Evolutionary conservation across 2,113 vertebrate species (phyloP), one percentile per base, ranked within the genome.

Genomic region (Arvicanthis niloticus): DNA sequence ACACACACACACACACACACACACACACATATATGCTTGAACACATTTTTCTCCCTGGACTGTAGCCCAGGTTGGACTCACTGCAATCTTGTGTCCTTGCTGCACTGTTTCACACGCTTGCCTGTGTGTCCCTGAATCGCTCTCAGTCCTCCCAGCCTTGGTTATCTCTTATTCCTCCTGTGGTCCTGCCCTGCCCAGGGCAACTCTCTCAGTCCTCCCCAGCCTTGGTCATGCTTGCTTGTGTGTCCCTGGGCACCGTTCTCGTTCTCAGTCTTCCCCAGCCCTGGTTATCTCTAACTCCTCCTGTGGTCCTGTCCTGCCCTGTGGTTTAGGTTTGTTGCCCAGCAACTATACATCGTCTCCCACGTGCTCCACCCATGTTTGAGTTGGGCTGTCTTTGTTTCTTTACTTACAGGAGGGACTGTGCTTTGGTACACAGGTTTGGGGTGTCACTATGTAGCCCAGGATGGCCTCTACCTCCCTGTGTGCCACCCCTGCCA

Each of bases 41-140:
- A 48, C 16, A 10, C 67, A 1, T 34, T 29, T 24, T 4, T 4
- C 6, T 0, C 48, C 7, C 84, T n/a, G 3, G 58, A 8, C 17
- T 37, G 1, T 1, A 1, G n/a, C 40, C 40, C 26, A 17, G 76
- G 45, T 11, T 37, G 73, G 58, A 6, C 5, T 13, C 22, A 16
- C 67, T 9, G 60, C 40, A 5, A 9, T 45, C 58, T 21, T 70
- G 42, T 10, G 15, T 45, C 21, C 82, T 37, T n/a, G 73, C 37
- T 34, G 16, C 48, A 4, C 78, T 21, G 34, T 51, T 56, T 56
- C 31, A 56, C 48, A 21, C 24, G 9, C 42, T 86, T 7, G 13
- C 58, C n/a, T 60, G 56, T 37, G 77, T 56, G 51, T 21, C 17
- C 9, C 34, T 37, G 51, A 34, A 56, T 22, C 42, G 15, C 24